Conservation (phyloP, 1,140 invertebrate genomes). For the Aphaenogaster floridana region DNA sequence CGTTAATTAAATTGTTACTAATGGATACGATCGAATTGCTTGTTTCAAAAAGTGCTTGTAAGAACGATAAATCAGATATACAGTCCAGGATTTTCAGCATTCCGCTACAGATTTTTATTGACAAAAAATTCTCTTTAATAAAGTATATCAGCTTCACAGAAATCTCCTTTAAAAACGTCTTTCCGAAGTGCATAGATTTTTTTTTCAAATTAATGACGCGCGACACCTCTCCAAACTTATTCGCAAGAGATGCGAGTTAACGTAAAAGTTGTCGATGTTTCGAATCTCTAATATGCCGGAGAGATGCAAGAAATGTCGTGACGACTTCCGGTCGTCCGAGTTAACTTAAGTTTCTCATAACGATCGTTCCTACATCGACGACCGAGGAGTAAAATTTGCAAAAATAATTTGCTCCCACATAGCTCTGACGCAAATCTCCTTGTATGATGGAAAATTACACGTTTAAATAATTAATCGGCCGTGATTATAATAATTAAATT, state of each 20-base stretch:
- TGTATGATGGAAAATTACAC: not conserved
- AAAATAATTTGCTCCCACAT: constrained; percentile 31
- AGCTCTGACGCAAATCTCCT: constrained; percentile 10
- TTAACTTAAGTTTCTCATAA: constrained; percentile 60
- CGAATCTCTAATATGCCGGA: constrained; percentile 18
- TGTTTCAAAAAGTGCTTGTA: constrained; percentile 19
- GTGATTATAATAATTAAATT: constrained; percentile 36
- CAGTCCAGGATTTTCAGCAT: not conserved
- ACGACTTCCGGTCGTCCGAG: constrained; percentile 57
- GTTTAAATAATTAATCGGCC: constrained; percentile 35
- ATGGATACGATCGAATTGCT: constrained; percentile 31
- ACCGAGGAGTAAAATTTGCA: not conserved
- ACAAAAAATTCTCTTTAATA: not conserved
- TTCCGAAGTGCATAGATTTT: not conserved
- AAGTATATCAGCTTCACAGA: not conserved
- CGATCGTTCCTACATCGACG: not conserved
- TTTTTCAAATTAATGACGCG: constrained; percentile 12
- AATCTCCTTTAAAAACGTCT: not conserved
- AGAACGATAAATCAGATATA: not conserved
- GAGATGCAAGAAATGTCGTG: constrained; percentile 43
- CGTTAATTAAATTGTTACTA: constrained; percentile 40
- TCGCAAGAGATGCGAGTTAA: not conserved
- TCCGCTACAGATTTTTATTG: not conserved
- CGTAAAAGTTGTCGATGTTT: constrained; percentile 50
- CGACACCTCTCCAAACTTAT: not conserved